These are phyloP conservation scores for Neoaliturus tenellus DNA, from an alignment of 2,888 invertebrate species.

Conservation along the genomic window DNA sequence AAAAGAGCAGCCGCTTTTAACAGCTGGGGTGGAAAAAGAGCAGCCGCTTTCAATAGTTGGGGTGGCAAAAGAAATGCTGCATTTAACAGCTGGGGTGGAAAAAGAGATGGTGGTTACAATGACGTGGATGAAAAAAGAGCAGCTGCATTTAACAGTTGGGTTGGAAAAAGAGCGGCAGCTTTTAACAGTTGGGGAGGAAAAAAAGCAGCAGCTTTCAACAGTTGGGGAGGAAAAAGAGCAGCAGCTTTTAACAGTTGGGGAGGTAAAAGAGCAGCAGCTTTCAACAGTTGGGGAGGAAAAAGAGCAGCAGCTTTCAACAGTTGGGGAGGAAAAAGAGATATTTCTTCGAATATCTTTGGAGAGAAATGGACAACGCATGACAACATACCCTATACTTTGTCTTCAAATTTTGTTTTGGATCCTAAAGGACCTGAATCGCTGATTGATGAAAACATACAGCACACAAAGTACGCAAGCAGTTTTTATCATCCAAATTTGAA, in stretches of 20 bases:
- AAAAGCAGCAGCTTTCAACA: constrained; percentile 59
- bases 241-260: constrained; percentile 60
- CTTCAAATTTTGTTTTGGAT: no score
- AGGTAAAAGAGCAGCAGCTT: constrained; percentile 62
- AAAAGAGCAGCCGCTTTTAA: constrained; percentile 58
- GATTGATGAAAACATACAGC: neutral
- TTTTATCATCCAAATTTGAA: neutral
- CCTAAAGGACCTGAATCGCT: no score
- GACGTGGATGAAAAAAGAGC: constrained; percentile 36
- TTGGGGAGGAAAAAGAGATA: constrained; percentile 63
- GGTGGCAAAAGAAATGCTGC: constrained; percentile 49
- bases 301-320: constrained; percentile 62
- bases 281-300: constrained; percentile 68
- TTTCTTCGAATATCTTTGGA: constrained; percentile 44
- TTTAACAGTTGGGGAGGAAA: constrained; percentile 58
- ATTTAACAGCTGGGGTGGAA: constrained; percentile 52
- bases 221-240: constrained; percentile 64
- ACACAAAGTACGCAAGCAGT: neutral
- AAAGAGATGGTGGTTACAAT: constrained; percentile 26
- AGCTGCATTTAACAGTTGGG: constrained; percentile 28
- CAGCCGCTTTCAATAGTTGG: constrained; percentile 46
- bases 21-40: constrained; percentile 64
- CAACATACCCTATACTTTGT: no score
- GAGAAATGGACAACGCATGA: neutral
- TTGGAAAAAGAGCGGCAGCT: constrained; percentile 48